A percentile compares a stretch with the other conserved stretches of the same genome.
Evolutionary conservation across 2,888 invertebrate species (phyloP).

Genomic region (Brenthis daphne): DNA sequence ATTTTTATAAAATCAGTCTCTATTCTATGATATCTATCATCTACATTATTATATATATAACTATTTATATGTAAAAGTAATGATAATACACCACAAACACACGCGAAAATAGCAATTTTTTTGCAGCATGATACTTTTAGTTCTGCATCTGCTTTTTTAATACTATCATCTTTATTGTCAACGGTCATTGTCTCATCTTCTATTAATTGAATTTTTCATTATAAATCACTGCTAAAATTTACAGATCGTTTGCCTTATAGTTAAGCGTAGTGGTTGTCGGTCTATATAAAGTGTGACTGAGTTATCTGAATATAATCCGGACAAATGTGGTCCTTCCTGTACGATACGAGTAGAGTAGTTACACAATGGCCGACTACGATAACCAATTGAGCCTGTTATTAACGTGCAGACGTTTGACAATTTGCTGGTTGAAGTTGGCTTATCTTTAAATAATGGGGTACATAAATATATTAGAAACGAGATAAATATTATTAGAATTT

Average conservation of each 20-base stretch:
- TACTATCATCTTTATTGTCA: conserved; percentile 16
- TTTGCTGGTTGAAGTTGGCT: conserved; percentile 28
- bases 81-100: conserved; percentile 63
- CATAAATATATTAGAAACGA: not conserved
- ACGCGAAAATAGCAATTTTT: conserved; percentile 65
- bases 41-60: conserved; percentile 61
- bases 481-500: too few species aligned
- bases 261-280: conserved; percentile 27
- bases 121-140: conserved; percentile 53
- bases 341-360: conserved; percentile 54
- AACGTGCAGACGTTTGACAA: conserved; percentile 61
- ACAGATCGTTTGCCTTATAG: conserved; percentile 8
- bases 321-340: conserved; percentile 72
- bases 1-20: conserved; percentile 51
- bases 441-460: conserved; percentile 20
- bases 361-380: conserved; percentile 65
- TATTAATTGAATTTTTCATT: conserved; percentile 11
- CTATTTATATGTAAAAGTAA: conserved; percentile 65
- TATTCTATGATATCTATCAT: conserved; percentile 41
- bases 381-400: conserved; percentile 71
- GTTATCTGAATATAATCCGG: conserved; percentile 69
- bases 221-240: not conserved
- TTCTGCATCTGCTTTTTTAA: conserved; percentile 44
- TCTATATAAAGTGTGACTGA: conserved; percentile 40
- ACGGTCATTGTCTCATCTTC: conserved; percentile 39